Percentiles rank a stretch among this genome's conserved stretches.
These are phyloP conservation scores for Malthinus seriepunctatus DNA, from an alignment of 2,888 invertebrate genomes.

Conservation along the genomic window DNA sequence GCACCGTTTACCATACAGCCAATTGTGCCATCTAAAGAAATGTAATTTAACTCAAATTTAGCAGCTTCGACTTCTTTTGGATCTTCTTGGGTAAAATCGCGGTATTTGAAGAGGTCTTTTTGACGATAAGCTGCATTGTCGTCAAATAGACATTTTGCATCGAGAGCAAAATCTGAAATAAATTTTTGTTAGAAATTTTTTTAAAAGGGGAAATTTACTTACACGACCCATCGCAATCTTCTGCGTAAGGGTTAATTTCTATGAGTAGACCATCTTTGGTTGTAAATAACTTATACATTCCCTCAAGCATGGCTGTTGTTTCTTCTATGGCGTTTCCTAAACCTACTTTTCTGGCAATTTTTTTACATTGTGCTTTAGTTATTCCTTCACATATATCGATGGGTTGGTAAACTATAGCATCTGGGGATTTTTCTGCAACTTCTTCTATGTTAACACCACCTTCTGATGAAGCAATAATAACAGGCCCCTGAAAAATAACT, in stretches of 20 bases:
- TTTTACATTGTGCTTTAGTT: slow-evolving; percentile 70
- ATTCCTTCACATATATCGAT: slow-evolving; percentile 80
- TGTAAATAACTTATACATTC: slow-evolving; percentile 81
- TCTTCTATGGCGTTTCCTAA: slow-evolving; percentile 65
- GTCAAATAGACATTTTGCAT: slow-evolving; percentile 93
- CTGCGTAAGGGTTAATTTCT: slow-evolving; percentile 94
- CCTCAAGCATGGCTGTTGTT: slow-evolving; percentile 75
- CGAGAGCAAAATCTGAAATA: slow-evolving; percentile 81
- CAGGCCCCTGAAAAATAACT: slow-evolving; percentile 73
- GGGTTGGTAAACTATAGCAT: slow-evolving; percentile 88
- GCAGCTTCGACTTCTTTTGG: slow-evolving; percentile 88
- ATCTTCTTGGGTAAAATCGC: slow-evolving; percentile 91
- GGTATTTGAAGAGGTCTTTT: slow-evolving; percentile 77
- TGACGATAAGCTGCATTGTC: slow-evolving; percentile 92
- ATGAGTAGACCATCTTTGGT: slow-evolving; percentile 86
- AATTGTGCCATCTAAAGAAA: slow-evolving; percentile 89
- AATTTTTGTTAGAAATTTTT: slow-evolving; percentile 8
- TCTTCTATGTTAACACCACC: slow-evolving; percentile 97
- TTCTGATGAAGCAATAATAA: slow-evolving; percentile 91
- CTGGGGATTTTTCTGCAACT: slow-evolving; percentile 87
- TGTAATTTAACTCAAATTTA: slow-evolving; percentile 87
- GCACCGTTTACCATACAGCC: slow-evolving; percentile 96
- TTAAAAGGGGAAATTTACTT: slow-evolving; percentile 45
- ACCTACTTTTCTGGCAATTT: slow-evolving; percentile 74
- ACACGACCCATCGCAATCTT: slow-evolving; percentile 80